These are phyloP conservation scores for Eriosoma lanigerum DNA, from an alignment of 1,140 invertebrate genomes.

Conservation along the genomic window DNA sequence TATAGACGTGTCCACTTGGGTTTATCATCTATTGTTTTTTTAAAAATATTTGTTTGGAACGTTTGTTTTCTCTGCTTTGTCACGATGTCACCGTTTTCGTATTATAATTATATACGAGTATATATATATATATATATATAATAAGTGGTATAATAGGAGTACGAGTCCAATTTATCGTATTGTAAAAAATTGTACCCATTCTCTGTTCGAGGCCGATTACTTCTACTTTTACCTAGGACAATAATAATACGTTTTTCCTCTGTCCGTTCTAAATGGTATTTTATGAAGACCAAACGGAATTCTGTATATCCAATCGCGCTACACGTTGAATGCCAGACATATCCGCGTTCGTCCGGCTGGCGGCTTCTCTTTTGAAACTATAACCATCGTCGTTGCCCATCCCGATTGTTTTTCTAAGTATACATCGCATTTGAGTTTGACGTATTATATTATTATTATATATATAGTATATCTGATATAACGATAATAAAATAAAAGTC, in stretches of 20 bases:
- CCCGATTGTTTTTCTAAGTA: not conserved
- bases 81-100: too few relatives aligned
- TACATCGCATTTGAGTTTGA: not conserved
- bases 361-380: slow-evolving; percentile 34
- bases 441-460: not conserved
- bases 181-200: not conserved
- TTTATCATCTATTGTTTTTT: too few relatives aligned
- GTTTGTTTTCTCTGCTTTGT: too few relatives aligned
- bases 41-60: too few relatives aligned
- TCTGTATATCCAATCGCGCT: not conserved
- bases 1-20: too few relatives aligned
- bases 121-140: too few relatives aligned
- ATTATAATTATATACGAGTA: too few relatives aligned
- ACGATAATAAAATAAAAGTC: slow-evolving; percentile 6
- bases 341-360: slow-evolving; percentile 7
- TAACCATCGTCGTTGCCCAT: not conserved
- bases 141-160: not conserved
- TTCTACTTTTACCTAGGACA: not conserved
- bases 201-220: not conserved
- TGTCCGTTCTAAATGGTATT: not conserved
- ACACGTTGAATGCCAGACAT: not conserved
- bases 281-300: not conserved
- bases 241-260: slow-evolving; percentile 13
- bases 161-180: not conserved
- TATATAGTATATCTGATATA: not conserved